A percentile compares a stretch with the other conserved stretches of the same genome.
Evolutionary conservation across 2,888 invertebrate genomes (phyloP).

Genomic region (Lasius fuliginosus): DNA sequence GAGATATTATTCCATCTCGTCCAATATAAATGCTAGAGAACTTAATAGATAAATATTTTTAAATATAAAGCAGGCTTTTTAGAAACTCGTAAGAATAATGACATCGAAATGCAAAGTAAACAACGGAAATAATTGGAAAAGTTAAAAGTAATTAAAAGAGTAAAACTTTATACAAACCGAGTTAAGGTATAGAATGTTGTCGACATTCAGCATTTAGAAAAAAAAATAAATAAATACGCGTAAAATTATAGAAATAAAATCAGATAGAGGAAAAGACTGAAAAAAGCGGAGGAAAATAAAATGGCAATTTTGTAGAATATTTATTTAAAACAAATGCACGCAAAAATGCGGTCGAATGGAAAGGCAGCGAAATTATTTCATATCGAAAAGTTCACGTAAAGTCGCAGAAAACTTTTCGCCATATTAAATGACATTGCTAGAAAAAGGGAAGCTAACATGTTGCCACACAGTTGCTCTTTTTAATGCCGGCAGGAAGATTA

Average conservation of each 20-base stretch:
- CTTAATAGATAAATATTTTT: neutral
- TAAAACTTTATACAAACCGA: neutral
- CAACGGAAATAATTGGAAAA: neutral
- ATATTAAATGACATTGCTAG: conserved; percentile 33
- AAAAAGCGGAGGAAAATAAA: neutral
- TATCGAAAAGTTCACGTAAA: conserved; percentile 11
- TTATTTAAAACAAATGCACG: conserved; percentile 1
- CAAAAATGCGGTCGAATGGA: neutral
- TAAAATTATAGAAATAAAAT: conserved; percentile 17
- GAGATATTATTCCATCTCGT: neutral
- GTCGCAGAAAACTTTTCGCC: conserved; percentile 30
- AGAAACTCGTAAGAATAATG: conserved; percentile 12
- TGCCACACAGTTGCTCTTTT: conserved; percentile 28
- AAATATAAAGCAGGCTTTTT: neutral
- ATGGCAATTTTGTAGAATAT: conserved; percentile 16
- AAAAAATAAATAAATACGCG: neutral
- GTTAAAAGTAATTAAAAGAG: neutral
- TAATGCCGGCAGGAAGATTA: conserved; percentile 43
- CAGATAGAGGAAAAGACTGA: neutral
- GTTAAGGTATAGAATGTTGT: neutral
- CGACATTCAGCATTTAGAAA: neutral
- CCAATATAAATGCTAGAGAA: neutral
- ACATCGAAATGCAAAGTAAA: neutral
- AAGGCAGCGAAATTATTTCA: conserved; percentile 16
- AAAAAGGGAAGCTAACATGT: neutral